A percentile compares a stretch with the other conserved stretches of the same genome.
phyloP scores from a whole-genome alignment of 2,888 invertebrate genomes.

The Tanaodytes sp. region DNA sequence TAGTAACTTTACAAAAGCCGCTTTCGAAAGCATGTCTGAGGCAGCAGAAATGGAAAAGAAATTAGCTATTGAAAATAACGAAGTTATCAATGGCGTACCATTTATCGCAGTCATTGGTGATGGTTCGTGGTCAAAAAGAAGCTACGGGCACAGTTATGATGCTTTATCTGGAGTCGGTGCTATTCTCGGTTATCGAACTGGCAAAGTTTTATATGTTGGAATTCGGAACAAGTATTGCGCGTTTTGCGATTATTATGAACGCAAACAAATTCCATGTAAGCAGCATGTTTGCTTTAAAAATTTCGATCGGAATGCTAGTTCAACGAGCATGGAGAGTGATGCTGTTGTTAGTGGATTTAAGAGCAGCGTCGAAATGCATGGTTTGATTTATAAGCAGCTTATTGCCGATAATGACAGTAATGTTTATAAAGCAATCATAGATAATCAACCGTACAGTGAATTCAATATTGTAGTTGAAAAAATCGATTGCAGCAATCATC shows the following conservation, averaged over 20 bases:
- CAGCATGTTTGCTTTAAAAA: background rate
- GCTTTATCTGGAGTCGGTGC: background rate
- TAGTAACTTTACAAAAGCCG: background rate
- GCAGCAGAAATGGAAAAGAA: background rate
- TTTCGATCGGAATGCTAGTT: background rate
- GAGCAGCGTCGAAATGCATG: background rate
- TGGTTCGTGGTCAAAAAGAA: slow-evolving; percentile 4
- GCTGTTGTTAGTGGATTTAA: background rate
- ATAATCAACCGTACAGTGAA: background rate
- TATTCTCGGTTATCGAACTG: background rate
- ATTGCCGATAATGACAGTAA: slow-evolving; percentile 1
- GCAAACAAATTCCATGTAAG: background rate
- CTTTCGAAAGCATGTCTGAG: background rate
- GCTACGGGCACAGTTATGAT: background rate
- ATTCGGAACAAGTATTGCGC: background rate
- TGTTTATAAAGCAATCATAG: background rate
- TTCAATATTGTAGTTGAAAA: slow-evolving; percentile 1
- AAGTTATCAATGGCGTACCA: background rate
- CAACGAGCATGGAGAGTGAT: slow-evolving; percentile 2
- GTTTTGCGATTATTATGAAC: slow-evolving; percentile 1
- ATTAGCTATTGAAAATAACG: background rate
- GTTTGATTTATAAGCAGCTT: background rate
- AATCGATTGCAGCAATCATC: slow-evolving; percentile 2
- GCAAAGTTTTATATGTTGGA: background rate
- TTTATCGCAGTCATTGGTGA: background rate